Evolutionary conservation across 2,797 vertebrate species (phyloP), one percentile per base, ranked within the genome.

Genomic region (Antennarius maculatus): DNA sequence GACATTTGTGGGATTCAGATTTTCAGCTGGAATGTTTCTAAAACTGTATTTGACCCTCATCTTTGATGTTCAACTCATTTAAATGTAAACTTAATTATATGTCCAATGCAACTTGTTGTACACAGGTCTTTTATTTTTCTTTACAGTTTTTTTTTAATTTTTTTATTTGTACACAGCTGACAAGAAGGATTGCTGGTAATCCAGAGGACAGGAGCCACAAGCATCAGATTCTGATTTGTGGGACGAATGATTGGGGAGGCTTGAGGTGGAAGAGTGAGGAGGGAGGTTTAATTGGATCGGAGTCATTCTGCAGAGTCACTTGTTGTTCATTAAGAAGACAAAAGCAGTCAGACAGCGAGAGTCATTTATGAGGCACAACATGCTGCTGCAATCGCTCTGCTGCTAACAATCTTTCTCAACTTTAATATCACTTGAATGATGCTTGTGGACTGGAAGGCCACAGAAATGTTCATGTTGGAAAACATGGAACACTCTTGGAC

Each of bases 241-340:
- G 18, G 42, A 61, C 18, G 37, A 59, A 64, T 76, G 70, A 81
- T 48, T 51, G 54, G 54, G 39, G 5, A 55, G 42, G 50, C 67
- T 78, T 10, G 12, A 66, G 41, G 46, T 78, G 29, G 10, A 56
- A 61, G 69, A 48, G 47, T 43, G 66, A 68, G 54, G 23, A 58
- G 42, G 54, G 65, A 48, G 28, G 49, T 59, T 69, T 85, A 87
- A 88, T 79, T 83, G 84, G 84, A 61, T 77, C 54, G 23, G 64
- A 73, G 57, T 67, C 69, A 52, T 62, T 63, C 66, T 65, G 46
- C 31, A 64, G 66, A 50, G 69, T 80, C 77, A 61, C 74, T 89
- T 76, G 66, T 69, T 61, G 69, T 73, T 81, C 46, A 65, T 62
- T 34, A 42, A 70, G 74, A 74, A 69, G 71, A 84, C 81, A 67